Percentiles rank a stretch among this genome's conserved stretches.
Evolutionary conservation across 2,888 invertebrate species (phyloP).

Genomic region (Melieria omissa): DNA sequence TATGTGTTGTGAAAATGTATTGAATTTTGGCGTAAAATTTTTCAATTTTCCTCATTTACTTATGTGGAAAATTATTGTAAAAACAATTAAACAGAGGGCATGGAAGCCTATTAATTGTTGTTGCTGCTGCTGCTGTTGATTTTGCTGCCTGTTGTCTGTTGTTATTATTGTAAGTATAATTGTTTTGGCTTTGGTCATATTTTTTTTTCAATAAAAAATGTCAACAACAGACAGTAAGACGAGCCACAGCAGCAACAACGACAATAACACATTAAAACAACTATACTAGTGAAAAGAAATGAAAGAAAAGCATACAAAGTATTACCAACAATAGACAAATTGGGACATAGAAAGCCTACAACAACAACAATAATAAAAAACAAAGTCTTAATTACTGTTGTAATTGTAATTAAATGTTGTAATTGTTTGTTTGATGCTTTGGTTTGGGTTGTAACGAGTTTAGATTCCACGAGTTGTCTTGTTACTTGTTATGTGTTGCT

Average conservation of each 20-base stretch:
- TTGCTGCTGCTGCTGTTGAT: constrained; percentile 17
- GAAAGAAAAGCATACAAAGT: too few relatives aligned
- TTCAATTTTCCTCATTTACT: constrained; percentile 12
- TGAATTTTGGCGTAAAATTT: constrained; percentile 20
- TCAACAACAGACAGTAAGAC: constrained; percentile 27
- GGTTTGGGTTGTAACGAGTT: not conserved
- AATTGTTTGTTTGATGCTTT: not conserved
- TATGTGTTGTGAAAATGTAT: constrained; percentile 8
- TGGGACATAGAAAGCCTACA: not conserved
- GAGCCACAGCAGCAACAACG: constrained; percentile 24
- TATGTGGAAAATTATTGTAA: constrained; percentile 8
- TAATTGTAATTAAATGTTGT: not conserved
- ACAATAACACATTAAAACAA: constrained; percentile 26
- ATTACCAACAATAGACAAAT: too few relatives aligned
- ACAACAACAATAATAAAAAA: not conserved
- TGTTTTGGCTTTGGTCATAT: not conserved
- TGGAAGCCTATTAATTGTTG: not conserved
- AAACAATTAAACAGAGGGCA: constrained; percentile 8
- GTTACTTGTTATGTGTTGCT: too few relatives aligned
- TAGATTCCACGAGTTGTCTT: too few relatives aligned
- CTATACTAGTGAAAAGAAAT: not conserved
- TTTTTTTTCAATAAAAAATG: constrained; percentile 22
- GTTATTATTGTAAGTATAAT: constrained; percentile 15
- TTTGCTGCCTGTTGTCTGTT: constrained; percentile 16
- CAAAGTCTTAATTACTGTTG: not conserved